Conservation (phyloP, 30 jellyfish, hydroid and myxozoan species). For the Aurelia sp. region DNA sequence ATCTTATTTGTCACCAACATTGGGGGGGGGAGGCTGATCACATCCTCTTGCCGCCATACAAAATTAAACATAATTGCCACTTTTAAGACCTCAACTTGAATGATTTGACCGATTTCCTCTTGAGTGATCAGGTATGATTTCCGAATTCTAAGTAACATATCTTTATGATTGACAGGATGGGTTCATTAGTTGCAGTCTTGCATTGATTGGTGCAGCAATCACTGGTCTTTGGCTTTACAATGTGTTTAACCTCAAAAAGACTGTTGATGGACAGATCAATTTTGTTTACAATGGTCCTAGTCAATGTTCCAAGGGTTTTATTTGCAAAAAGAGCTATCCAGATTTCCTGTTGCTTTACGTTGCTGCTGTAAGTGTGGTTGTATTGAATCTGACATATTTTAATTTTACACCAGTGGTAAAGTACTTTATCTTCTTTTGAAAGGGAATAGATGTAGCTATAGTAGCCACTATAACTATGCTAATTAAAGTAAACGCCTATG, state of each 20-base stretch:
- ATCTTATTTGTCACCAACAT: too few relatives aligned
- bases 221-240: slow-evolving; percentile 65
- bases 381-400: background rate
- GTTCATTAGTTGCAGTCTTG: slow-evolving; percentile 48
- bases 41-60: too few relatives aligned
- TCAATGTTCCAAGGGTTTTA: slow-evolving; percentile 16
- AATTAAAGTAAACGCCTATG: too few relatives aligned
- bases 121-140: too few relatives aligned
- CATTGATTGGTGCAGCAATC: slow-evolving; percentile 49
- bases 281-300: slow-evolving; percentile 72
- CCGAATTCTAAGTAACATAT: background rate
- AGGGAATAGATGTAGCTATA: too few relatives aligned
- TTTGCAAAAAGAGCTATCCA: slow-evolving; percentile 43
- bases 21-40: too few relatives aligned
- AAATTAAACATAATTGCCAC: too few relatives aligned
- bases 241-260: slow-evolving; percentile 36
- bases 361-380: slow-evolving; percentile 52
- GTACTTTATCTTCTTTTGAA: too few relatives aligned
- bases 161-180: slow-evolving; percentile 40
- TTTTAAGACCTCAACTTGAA: too few relatives aligned
- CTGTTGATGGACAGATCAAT: slow-evolving; percentile 16
- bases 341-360: slow-evolving; percentile 42
- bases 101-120: too few relatives aligned
- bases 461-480: too few relatives aligned
- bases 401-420: too few relatives aligned